phyloP scores from a whole-genome alignment of 2,113 vertebrate species.

The Cynocephalus volans region DNA sequence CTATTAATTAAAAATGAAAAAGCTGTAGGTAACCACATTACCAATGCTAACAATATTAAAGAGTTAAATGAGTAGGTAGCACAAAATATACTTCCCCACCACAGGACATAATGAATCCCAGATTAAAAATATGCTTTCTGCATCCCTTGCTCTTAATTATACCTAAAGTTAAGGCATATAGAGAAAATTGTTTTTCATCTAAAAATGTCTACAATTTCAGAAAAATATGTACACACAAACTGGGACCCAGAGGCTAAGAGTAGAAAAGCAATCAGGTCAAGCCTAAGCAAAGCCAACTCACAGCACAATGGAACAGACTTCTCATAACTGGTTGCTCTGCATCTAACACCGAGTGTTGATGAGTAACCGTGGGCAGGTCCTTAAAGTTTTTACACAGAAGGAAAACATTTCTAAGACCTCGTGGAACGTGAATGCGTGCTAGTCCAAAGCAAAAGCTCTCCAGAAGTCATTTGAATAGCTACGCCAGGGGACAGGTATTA shows the following conservation, averaged over 20 bases:
- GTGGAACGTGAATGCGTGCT: not conserved
- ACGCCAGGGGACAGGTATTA: too few relatives aligned
- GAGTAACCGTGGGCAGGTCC: not conserved
- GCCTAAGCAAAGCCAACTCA: not conserved
- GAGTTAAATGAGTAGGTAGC: not conserved
- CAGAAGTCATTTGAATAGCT: not conserved
- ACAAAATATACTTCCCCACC: not conserved
- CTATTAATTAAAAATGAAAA: not conserved
- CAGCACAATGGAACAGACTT: not conserved
- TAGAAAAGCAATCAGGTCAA: not conserved
- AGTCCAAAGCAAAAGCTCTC: too few relatives aligned
- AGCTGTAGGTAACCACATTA: not conserved
- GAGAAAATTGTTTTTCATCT: not conserved
- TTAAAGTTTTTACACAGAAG: not conserved
- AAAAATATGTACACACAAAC: not conserved
- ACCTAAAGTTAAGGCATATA: not conserved
- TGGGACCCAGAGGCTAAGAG: not conserved
- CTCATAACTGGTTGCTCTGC: too few relatives aligned
- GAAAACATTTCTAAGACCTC: not conserved
- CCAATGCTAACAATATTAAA: not conserved
- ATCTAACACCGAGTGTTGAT: not conserved
- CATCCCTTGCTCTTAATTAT: not conserved
- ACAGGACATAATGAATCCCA: not conserved
- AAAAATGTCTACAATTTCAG: constrained; percentile 10
- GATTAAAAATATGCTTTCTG: not conserved